A percentile compares a stretch with the other conserved stretches of the same genome.
Evolutionary conservation across 2,888 invertebrate species (phyloP).

Genomic region (Ennomos erosarius): DNA sequence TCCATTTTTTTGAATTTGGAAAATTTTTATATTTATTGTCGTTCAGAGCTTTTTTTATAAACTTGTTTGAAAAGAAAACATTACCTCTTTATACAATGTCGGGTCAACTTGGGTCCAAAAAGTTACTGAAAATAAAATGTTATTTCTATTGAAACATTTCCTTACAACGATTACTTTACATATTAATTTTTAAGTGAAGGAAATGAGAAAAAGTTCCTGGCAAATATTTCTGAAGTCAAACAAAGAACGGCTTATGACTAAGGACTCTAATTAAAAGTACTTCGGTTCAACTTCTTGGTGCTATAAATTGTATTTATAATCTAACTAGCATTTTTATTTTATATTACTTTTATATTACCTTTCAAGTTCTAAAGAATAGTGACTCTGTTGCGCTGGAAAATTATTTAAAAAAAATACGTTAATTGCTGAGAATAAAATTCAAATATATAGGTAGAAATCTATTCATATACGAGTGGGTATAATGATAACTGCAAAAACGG

Average conservation of each 20-base stretch:
- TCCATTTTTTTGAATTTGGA: no score
- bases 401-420: constrained; percentile 4
- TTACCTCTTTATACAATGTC: no score
- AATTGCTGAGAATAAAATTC: background rate
- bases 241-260: constrained; percentile 48
- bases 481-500: no score
- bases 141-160: background rate
- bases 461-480: no score
- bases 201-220: constrained; percentile 47
- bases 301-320: constrained; percentile 4
- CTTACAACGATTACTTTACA: constrained; percentile 4
- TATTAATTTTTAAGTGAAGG: constrained; percentile 26
- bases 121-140: no score
- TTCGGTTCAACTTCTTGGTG: constrained; percentile 18
- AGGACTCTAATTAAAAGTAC: constrained; percentile 56
- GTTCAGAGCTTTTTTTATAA: no score
- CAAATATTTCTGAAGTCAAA: constrained; percentile 25
- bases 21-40: no score
- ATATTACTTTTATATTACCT: no score
- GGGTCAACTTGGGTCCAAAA: no score
- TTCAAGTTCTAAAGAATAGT: constrained; percentile 6
- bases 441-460: background rate
- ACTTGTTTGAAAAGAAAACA: no score
- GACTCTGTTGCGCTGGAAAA: background rate
- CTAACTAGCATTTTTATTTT: no score